These are phyloP conservation scores for Prinia subflava DNA, from an alignment of 2,113 vertebrate genomes.

Conservation along the genomic window DNA sequence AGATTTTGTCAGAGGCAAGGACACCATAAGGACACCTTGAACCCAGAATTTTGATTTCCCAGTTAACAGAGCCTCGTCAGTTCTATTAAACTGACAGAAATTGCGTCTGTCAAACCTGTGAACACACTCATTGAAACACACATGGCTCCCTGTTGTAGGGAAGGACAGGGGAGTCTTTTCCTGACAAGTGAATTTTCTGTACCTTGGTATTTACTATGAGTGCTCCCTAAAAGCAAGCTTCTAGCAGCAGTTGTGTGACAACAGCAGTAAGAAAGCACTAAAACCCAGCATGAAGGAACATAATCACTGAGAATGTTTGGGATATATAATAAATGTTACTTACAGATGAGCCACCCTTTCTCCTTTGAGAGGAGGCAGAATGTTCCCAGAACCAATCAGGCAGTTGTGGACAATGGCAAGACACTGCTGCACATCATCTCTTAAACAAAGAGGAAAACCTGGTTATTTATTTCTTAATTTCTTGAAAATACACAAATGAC, in stretches of 20 bases:
- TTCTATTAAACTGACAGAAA: not conserved
- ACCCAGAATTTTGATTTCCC: not conserved
- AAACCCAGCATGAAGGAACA: not conserved
- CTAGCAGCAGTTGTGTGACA: not conserved
- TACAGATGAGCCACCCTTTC: constrained; percentile 87
- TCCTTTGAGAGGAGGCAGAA: constrained; percentile 90
- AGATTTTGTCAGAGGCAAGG: not conserved
- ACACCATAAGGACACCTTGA: not conserved
- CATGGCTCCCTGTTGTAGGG: not conserved
- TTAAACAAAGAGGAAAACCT: constrained; percentile 55
- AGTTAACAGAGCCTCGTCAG: not conserved
- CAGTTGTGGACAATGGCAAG: constrained; percentile 94
- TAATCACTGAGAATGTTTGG: not conserved
- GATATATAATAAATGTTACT: constrained; percentile 54
- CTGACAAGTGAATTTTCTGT: not conserved
- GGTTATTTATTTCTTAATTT: not conserved
- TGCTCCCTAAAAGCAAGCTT: not conserved
- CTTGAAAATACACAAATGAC: not conserved
- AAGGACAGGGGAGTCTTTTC: not conserved
- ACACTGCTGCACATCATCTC: constrained; percentile 95
- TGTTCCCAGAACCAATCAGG: constrained; percentile 90
- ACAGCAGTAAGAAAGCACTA: not conserved
- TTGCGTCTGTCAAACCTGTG: not conserved
- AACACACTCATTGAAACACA: not conserved
- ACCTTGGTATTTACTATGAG: not conserved